Evolutionary conservation across 2,888 invertebrate species (phyloP), one percentile per base, ranked within the genome.

Genomic region (Vesta saturnalis): DNA sequence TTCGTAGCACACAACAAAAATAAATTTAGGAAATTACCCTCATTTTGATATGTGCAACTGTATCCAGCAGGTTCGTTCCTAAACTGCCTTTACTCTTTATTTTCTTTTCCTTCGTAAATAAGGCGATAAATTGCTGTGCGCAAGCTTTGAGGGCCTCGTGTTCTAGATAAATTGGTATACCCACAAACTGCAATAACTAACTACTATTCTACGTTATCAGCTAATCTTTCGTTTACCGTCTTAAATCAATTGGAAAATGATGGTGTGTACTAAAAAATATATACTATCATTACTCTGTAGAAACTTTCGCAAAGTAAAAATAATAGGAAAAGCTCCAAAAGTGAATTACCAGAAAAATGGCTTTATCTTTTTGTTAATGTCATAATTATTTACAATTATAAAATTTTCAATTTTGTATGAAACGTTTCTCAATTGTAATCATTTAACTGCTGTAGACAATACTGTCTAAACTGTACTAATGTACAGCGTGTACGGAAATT

Each of bases 21-120:
- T 18, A 49, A 15, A 49, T 49, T 49, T 49, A 49, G 16, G 15
- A 49, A 16, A 49, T 49, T 49, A 18, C 47, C 16, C 15, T 49
- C 18, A 49, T 49, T 18, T 49, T 49, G 16, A 49, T 8, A 49
- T 49, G 47, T 49, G 47, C 16, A 49, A 49, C 47, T 15, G 47
- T 49, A 16, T 15, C 47, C 18, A 49, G 47, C 15, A 49, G 47
- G 47, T 18, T 49, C 18, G 47, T 49, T 18, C 15, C 47, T 2
- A 39, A 39, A 39, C 39, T 39, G 39, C 39, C 12, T 39, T 39
- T 39, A 39, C 39, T 39, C 18, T 49, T 49, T 18, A 16, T 49
- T 49, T 49, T 49, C 47, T 18, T 49, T 49, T 49, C 18, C 5
- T 49, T 49, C 18, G 47, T 49, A 49, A 49, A 49, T 49, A 49